Conservation (phyloP, 2,888 invertebrate species). For the Xestia xanthographa region DNA sequence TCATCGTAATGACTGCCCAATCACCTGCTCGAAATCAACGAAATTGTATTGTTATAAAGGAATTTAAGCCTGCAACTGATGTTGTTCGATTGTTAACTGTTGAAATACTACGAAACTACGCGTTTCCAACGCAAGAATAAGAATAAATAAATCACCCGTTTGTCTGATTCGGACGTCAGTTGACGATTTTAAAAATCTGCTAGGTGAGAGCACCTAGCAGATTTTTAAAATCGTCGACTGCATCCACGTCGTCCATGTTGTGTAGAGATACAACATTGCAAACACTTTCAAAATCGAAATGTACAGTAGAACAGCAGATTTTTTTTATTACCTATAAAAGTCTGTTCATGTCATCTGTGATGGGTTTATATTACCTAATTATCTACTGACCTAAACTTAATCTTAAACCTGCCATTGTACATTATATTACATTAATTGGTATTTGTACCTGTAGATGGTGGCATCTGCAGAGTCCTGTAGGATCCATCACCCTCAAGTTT, state of each 20-base stretch:
- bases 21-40: constrained; percentile 54
- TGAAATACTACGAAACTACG: neutral
- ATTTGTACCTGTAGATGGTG: constrained; percentile 74
- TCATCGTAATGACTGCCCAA: constrained; percentile 39
- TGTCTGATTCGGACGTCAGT: neutral
- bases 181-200: neutral
- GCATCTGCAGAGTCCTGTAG: constrained; percentile 82
- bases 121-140: neutral
- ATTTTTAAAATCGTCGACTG: no score
- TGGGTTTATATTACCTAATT: neutral
- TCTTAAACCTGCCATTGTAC: neutral
- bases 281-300: neutral
- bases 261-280: neutral
- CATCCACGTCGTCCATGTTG: no score
- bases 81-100: neutral
- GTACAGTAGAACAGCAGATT: neutral
- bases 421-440: constrained; percentile 18
- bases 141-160: neutral
- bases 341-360: no score
- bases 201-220: no score
- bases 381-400: neutral
- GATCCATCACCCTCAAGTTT: constrained; percentile 80
- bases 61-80: constrained; percentile 18
- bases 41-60: constrained; percentile 39
- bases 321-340: neutral